phyloP scores from a whole-genome alignment of 2,797 vertebrate species.

The Echeneis naucrates region DNA sequence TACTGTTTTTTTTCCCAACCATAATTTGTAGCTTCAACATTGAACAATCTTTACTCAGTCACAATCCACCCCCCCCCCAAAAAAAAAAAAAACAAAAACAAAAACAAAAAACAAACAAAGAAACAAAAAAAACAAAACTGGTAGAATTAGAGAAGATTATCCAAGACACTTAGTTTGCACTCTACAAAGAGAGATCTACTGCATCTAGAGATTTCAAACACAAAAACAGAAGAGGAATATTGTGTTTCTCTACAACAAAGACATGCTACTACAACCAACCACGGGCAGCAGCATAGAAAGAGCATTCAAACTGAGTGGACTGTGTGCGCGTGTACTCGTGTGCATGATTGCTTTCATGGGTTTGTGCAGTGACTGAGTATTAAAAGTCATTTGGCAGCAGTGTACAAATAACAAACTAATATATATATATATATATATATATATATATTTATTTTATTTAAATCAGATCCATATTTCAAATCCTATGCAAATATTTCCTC shows the following conservation, averaged over 20 bases:
- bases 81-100: too few species aligned
- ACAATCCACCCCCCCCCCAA: conserved; percentile 47
- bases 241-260: conserved; percentile 71
- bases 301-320: conserved; percentile 57
- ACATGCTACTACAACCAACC: conserved; percentile 79
- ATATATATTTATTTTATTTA: too few species aligned
- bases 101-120: too few species aligned
- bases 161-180: conserved; percentile 64
- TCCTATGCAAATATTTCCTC: conserved; percentile 65
- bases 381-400: conserved; percentile 67
- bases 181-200: conserved; percentile 70
- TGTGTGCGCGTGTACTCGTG: conserved; percentile 22
- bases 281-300: conserved; percentile 73
- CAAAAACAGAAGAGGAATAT: conserved; percentile 64
- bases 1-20: conserved; percentile 51
- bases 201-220: conserved; percentile 71
- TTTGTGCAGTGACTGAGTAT: conserved; percentile 65
- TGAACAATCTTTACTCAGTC: conserved; percentile 68
- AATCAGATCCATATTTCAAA: conserved; percentile 53
- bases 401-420: conserved; percentile 68
- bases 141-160: conserved; percentile 57
- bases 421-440: conserved; percentile 64
- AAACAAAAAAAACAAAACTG: too few species aligned
- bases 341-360: conserved; percentile 66
- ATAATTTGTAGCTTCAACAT: conserved; percentile 70